Conservation (phyloP, 1,140 invertebrate genomes). For the Drosophila lowei region DNA sequence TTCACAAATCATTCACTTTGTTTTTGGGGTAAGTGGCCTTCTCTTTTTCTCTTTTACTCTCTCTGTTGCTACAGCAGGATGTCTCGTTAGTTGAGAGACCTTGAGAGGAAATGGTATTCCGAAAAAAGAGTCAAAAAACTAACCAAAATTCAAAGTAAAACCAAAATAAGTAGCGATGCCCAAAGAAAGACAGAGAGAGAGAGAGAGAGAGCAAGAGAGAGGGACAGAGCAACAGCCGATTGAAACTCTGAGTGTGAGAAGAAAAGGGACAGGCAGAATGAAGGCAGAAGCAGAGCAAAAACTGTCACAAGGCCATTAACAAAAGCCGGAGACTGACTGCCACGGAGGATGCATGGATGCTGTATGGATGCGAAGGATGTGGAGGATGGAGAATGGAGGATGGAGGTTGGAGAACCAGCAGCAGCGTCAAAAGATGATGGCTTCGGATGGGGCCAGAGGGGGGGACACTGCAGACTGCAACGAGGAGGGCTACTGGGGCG, state of each 20-base stretch:
- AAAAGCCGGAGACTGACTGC: conserved; percentile 75
- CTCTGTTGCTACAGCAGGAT: background rate
- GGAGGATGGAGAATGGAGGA: no score
- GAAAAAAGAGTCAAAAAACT: conserved; percentile 17
- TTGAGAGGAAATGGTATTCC: conserved; percentile 30
- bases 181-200: conserved; percentile 18
- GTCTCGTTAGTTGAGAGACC: conserved; percentile 17
- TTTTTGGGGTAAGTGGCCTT: conserved; percentile 19
- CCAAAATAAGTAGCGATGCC: conserved; percentile 21
- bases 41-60: no score
- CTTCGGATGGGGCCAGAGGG: background rate
- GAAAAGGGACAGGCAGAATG: conserved; percentile 1
- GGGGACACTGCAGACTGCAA: background rate
- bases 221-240: conserved; percentile 22
- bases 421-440: no score
- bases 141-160: conserved; percentile 20
- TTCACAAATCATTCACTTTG: no score
- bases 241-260: conserved; percentile 28
- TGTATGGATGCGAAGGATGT: conserved; percentile 10
- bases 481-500: no score
- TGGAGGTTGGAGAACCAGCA: no score
- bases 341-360: conserved; percentile 33
- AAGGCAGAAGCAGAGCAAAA: conserved; percentile 27
- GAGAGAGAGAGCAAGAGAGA: background rate
- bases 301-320: conserved; percentile 80